A percentile compares a stretch with the other conserved stretches of the same genome.
Conservation (phyloP, 2,797 vertebrate genomes). For the Nyctalus aviator region DNA sequence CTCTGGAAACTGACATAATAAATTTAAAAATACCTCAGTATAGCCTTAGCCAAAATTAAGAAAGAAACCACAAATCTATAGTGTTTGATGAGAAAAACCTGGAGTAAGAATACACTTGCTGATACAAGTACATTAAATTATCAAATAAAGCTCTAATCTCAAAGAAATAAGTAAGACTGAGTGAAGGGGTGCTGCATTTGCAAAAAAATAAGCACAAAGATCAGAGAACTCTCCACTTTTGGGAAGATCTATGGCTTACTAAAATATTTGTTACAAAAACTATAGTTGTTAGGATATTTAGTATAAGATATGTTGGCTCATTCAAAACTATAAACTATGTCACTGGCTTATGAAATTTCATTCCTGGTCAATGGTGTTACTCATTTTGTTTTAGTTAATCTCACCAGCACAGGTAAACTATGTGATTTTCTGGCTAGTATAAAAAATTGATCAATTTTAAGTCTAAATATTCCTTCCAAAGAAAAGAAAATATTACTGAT, state of each 20-base stretch:
- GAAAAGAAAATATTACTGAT: background rate
- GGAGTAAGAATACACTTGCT: background rate
- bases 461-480: background rate
- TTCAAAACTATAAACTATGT: background rate
- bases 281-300: background rate
- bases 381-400: background rate
- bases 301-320: background rate
- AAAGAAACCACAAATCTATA: background rate
- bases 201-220: background rate
- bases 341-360: background rate
- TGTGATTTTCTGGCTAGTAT: background rate
- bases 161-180: background rate
- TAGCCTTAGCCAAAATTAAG: background rate
- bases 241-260: background rate
- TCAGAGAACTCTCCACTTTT: background rate
- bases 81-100: background rate
- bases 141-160: background rate
- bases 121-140: background rate
- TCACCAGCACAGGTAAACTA: background rate
- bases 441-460: background rate
- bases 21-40: background rate
- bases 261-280: background rate
- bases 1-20: background rate
- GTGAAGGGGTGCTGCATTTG: background rate
- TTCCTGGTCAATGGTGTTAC: background rate